A percentile compares a stretch with the other conserved stretches of the same genome.
Evolutionary conservation across 2,113 vertebrate genomes (phyloP).

Genomic region (Daubentonia madagascariensis): DNA sequence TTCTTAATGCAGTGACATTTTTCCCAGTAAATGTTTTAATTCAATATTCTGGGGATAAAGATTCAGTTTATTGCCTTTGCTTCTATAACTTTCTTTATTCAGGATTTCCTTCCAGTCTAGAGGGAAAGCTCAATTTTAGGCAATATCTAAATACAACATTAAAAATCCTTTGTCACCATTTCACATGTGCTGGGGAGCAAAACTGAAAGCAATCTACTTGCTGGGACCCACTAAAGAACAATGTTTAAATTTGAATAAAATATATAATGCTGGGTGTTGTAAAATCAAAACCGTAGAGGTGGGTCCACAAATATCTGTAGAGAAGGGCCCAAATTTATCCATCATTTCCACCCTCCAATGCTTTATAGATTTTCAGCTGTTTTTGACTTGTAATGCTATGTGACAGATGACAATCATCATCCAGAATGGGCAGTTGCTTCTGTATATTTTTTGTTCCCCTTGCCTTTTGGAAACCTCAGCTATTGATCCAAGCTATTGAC

Average conservation of each 20-base stretch:
- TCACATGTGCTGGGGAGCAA: not conserved
- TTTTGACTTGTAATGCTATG: not conserved
- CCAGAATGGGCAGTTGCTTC: not conserved
- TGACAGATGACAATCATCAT: not conserved
- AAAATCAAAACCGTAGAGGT: not conserved
- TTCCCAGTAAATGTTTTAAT: not conserved
- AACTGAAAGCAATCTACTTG: not conserved
- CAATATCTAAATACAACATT: not conserved
- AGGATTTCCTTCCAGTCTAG: not conserved
- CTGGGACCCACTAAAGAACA: not conserved
- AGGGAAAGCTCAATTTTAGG: not conserved
- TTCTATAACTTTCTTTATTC: not conserved
- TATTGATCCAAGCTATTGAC: not conserved
- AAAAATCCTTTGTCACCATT: not conserved
- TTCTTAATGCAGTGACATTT: not conserved
- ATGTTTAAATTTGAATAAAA: slow-evolving; percentile 18
- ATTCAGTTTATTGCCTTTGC: not conserved
- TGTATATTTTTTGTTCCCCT: not conserved
- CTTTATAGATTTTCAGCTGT: not conserved
- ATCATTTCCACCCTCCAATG: not conserved
- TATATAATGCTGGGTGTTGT: not conserved
- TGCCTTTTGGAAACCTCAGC: not conserved
- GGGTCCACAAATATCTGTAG: not conserved
- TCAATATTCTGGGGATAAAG: not conserved
- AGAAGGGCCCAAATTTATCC: not conserved